A percentile compares a stretch with the other conserved stretches of the same genome.
phyloP scores from a whole-genome alignment of 2,113 vertebrate genomes.

The Lucifuga dentata region DNA sequence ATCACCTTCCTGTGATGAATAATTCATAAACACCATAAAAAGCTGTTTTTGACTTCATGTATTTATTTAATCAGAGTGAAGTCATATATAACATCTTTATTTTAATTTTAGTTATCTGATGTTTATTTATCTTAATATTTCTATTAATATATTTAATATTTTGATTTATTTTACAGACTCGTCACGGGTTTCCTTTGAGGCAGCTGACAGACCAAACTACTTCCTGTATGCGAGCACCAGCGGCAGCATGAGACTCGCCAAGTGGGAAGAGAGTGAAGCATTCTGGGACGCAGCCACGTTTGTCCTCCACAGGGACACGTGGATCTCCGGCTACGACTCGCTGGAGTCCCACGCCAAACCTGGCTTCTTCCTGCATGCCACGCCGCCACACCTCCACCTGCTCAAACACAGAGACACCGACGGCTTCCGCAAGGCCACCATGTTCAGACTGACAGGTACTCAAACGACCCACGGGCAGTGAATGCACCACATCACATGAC shows the following conservation, averaged over 20 bases:
- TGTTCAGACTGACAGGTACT: conserved; percentile 93
- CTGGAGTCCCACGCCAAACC: conserved; percentile 90
- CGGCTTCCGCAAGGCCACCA: conserved; percentile 86
- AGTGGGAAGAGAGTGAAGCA: conserved; percentile 84
- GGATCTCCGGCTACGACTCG: conserved; percentile 89
- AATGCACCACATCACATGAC: no score
- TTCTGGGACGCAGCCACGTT: conserved; percentile 92
- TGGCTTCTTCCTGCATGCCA: conserved; percentile 87
- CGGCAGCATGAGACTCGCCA: conserved; percentile 85
- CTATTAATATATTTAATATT: no score
- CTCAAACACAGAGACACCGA: conserved; percentile 87
- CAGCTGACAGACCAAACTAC: conserved; percentile 91
- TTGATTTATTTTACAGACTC: conserved; percentile 81
- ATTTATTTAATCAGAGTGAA: neutral
- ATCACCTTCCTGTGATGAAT: no score
- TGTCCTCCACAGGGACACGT: conserved; percentile 88
- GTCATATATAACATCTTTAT: neutral
- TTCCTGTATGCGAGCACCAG: conserved; percentile 84
- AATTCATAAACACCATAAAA: no score
- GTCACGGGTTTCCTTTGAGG: conserved; percentile 90
- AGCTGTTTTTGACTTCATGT: no score
- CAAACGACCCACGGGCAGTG: no score
- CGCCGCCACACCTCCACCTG: conserved; percentile 79
- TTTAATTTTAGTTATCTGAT: no score
- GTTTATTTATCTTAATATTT: neutral